Evolutionary conservation across 2,797 vertebrate species (phyloP).

Genomic region (Chlorospingus flavigularis): DNA sequence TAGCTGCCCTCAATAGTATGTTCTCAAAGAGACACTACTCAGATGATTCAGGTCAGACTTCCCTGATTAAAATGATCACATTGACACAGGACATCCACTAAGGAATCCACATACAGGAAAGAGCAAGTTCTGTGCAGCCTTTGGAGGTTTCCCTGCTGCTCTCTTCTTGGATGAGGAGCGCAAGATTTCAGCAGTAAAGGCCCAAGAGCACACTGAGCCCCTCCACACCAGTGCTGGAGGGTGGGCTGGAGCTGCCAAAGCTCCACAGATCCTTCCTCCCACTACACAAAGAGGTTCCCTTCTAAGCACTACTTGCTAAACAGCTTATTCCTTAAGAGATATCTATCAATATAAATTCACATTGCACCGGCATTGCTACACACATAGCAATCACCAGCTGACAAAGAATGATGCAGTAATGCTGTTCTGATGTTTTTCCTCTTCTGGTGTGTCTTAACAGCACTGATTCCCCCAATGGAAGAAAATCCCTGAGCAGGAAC

Average conservation of each 20-base stretch:
- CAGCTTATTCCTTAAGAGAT: not conserved
- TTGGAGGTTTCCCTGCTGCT: not conserved
- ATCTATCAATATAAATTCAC: not conserved
- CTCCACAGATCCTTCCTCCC: not conserved
- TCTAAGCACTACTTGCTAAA: not conserved
- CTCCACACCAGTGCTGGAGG: not conserved
- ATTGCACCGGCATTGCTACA: not conserved
- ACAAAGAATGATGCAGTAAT: not conserved
- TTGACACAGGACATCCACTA: not conserved
- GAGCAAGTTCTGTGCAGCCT: not conserved
- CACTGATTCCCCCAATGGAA: not conserved
- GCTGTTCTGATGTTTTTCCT: not conserved
- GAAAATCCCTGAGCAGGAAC: not conserved
- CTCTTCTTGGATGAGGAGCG: not conserved
- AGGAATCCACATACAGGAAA: not conserved
- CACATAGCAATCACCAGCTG: not conserved
- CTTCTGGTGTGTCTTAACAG: not conserved
- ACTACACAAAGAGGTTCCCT: rapidly evolving
- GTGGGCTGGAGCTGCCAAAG: not conserved
- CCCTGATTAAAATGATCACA: not conserved
- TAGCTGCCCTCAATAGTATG: not conserved
- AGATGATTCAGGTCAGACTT: not conserved
- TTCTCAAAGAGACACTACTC: not conserved
- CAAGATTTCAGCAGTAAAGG: not conserved
- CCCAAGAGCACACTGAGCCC: not conserved